These are phyloP conservation scores for Trialeurodes vaporariorum DNA, from an alignment of 1,140 invertebrate species.

Conservation along the genomic window DNA sequence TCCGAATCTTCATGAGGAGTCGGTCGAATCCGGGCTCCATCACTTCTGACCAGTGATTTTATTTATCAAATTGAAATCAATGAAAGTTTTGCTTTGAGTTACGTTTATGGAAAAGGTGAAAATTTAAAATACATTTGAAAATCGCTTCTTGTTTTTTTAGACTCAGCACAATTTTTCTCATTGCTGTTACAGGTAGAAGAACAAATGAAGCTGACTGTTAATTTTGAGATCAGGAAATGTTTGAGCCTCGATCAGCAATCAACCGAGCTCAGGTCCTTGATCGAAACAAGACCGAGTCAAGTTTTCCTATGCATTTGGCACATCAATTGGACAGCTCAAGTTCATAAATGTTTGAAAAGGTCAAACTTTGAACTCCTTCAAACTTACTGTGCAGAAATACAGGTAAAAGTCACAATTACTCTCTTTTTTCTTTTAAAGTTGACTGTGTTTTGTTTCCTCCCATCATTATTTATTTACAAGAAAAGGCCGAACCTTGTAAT, in stretches of 20 bases:
- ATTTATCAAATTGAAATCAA: no score
- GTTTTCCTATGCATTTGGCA: slow-evolving; percentile 69
- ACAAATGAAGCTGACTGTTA: slow-evolving; percentile 65
- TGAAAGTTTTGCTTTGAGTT: no score
- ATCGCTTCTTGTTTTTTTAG: slow-evolving; percentile 7
- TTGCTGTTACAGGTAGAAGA: slow-evolving; percentile 51
- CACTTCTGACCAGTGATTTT: no score
- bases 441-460: no score
- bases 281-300: slow-evolving; percentile 78
- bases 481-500: no score
- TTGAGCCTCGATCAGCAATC: slow-evolving; percentile 53
- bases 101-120: no score
- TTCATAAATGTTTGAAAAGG: slow-evolving; percentile 52
- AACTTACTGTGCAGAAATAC: slow-evolving; percentile 40
- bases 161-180: slow-evolving; percentile 8
- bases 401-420: no score
- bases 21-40: no score
- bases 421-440: no score
- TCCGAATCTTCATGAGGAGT: no score
- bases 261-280: slow-evolving; percentile 52
- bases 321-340: slow-evolving; percentile 76
- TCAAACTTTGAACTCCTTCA: slow-evolving; percentile 41
- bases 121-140: no score
- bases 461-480: no score
- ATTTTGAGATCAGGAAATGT: slow-evolving; percentile 57